A percentile compares a stretch with the other conserved stretches of the same genome.
phyloP scores from a whole-genome alignment of 2,888 invertebrate genomes.

The Schizaphis graminum region DNA sequence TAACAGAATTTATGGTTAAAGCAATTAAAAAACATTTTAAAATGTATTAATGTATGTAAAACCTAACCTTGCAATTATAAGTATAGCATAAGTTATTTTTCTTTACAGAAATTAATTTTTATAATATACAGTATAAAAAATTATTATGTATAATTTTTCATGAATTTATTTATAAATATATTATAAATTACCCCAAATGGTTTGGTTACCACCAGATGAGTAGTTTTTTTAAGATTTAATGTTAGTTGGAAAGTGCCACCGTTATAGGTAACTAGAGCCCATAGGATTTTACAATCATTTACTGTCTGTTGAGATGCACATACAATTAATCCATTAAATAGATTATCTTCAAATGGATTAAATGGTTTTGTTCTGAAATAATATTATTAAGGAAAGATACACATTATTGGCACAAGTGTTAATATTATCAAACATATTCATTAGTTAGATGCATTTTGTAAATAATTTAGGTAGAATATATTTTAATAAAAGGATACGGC shows the following conservation, averaged over 20 bases:
- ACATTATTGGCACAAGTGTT: background rate
- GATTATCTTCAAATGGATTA: constrained; percentile 76
- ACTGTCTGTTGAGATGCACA: constrained; percentile 83
- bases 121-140: background rate
- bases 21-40: background rate
- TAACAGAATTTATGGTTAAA: background rate
- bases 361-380: constrained; percentile 81
- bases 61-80: background rate
- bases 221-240: constrained; percentile 75
- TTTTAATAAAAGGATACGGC: constrained; percentile 73
- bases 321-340: constrained; percentile 83
- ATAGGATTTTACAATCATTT: constrained; percentile 82
- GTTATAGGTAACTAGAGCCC: constrained; percentile 87
- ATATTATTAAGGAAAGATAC: constrained; percentile 60
- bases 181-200: constrained; percentile 75
- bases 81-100: background rate
- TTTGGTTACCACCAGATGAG: constrained; percentile 86
- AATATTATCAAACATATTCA: background rate
- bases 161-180: background rate
- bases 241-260: constrained; percentile 85
- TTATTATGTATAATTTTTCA: background rate
- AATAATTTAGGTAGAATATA: constrained; percentile 11
- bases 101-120: background rate
- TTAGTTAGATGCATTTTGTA: background rate
- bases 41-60: background rate